A percentile compares a stretch with the other conserved stretches of the same genome.
phyloP scores from a whole-genome alignment of 2,888 invertebrate genomes.

The Chironomus riparius region DNA sequence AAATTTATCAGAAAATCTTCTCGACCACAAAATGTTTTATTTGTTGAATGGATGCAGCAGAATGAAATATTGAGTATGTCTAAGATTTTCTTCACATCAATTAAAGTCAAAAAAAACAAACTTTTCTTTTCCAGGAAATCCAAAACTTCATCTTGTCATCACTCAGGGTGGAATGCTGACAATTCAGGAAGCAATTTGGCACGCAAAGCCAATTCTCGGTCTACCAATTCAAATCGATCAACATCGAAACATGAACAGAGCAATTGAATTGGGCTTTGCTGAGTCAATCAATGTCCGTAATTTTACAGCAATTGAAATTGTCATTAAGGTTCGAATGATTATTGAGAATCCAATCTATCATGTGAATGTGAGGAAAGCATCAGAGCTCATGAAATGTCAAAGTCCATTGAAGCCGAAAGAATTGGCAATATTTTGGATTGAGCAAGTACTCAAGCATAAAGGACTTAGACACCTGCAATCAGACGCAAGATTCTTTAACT shows the following conservation, averaged over 20 bases:
- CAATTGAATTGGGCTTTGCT: slow-evolving; percentile 13
- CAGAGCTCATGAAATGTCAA: slow-evolving; percentile 16
- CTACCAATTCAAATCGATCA: slow-evolving; percentile 23
- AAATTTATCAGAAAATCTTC: slow-evolving; percentile 1
- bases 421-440: slow-evolving; percentile 27
- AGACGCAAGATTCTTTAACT: slow-evolving; percentile 1
- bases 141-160: slow-evolving; percentile 19
- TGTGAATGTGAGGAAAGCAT: slow-evolving; percentile 9
- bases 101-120: not conserved
- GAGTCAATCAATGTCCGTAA: not conserved
- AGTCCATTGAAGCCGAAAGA: slow-evolving; percentile 18
- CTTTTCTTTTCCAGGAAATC: slow-evolving; percentile 14
- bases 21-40: slow-evolving; percentile 24
- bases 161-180: slow-evolving; percentile 22
- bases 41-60: slow-evolving; percentile 28
- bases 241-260: slow-evolving; percentile 16
- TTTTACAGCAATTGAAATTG: not conserved
- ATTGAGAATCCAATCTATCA: slow-evolving; percentile 17
- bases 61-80: slow-evolving; percentile 22
- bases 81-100: not conserved
- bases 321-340: not conserved
- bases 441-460: slow-evolving; percentile 23
- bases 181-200: slow-evolving; percentile 27
- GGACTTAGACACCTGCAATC: slow-evolving; percentile 22
- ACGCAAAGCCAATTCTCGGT: slow-evolving; percentile 24